Percentiles rank a stretch among this genome's conserved stretches.
These are phyloP conservation scores for Drosophila kokeensis DNA, from an alignment of 2,888 invertebrate species.

Conservation along the genomic window DNA sequence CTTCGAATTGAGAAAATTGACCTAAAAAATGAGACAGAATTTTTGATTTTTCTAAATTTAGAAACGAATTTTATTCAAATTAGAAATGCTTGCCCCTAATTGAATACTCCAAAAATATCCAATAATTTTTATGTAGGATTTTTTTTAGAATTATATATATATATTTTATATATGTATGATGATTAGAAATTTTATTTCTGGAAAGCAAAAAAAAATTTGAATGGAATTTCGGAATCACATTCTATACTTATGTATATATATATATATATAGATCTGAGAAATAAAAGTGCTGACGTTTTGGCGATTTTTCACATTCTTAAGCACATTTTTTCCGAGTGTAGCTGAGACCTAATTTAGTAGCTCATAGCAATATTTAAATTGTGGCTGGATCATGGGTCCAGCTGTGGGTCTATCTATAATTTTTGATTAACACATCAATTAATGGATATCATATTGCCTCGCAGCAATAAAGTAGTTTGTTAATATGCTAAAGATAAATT, in stretches of 20 bases:
- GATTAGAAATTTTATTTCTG: no score
- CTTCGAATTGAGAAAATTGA: background rate
- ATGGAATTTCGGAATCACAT: background rate
- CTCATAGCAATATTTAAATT: background rate
- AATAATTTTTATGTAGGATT: background rate
- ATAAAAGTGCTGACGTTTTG: background rate
- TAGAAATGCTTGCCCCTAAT: background rate
- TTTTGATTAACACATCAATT: conserved; percentile 1
- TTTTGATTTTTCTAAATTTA: background rate
- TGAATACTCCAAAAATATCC: background rate
- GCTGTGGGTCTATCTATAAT: conserved; percentile 2
- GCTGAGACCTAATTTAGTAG: background rate
- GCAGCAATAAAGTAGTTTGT: conserved; percentile 3
- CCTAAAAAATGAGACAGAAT: background rate
- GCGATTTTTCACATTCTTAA: background rate
- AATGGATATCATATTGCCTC: conserved; percentile 1
- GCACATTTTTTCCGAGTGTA: background rate
- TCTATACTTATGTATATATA: background rate
- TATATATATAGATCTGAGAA: background rate
- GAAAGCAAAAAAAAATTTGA: no score
- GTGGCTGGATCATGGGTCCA: background rate
- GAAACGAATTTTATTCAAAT: background rate
- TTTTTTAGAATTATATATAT: background rate
- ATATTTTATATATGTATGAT: no score
- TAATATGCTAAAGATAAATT: conserved; percentile 31